Percentiles rank a stretch among this genome's conserved stretches.
These are phyloP conservation scores for Coturnix japonica DNA, from an alignment of 2,113 vertebrate species.

Conservation along the genomic window DNA sequence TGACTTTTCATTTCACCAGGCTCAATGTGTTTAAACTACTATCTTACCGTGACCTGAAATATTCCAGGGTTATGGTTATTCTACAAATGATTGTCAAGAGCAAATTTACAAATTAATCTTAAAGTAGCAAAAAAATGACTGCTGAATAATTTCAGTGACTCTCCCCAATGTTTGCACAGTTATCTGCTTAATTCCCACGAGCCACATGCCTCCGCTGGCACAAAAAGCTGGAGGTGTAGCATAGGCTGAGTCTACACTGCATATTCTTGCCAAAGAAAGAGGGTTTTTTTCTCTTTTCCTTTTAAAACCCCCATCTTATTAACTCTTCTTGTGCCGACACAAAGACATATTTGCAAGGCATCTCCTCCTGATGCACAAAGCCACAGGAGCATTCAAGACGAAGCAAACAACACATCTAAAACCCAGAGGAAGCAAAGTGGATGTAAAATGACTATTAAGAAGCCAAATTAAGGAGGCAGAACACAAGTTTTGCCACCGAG, in stretches of 20 bases:
- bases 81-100: constrained; percentile 53
- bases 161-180: constrained; percentile 52
- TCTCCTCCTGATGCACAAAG: fast-evolving
- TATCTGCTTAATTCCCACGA: constrained; percentile 45
- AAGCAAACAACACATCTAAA: neutral
- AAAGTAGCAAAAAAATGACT: constrained; percentile 7
- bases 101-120: constrained; percentile 68
- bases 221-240: fast-evolving
- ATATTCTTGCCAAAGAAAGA: neutral
- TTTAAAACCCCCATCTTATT: neutral
- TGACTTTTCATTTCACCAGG: constrained; percentile 25
- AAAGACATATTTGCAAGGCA: neutral
- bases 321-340: neutral
- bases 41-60: neutral
- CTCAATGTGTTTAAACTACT: neutral
- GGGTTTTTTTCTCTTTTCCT: neutral
- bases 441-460: neutral
- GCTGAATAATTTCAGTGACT: constrained; percentile 12
- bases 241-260: neutral
- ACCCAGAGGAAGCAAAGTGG: neutral
- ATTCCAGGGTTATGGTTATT: constrained; percentile 25
- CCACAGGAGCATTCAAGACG: fast-evolving
- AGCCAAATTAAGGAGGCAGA: neutral
- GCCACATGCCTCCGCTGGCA: neutral
- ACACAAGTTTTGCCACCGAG: neutral